Evolutionary conservation across 2,113 vertebrate species (phyloP), one percentile per base, ranked within the genome.

Genomic region (Varanus komodoensis): DNA sequence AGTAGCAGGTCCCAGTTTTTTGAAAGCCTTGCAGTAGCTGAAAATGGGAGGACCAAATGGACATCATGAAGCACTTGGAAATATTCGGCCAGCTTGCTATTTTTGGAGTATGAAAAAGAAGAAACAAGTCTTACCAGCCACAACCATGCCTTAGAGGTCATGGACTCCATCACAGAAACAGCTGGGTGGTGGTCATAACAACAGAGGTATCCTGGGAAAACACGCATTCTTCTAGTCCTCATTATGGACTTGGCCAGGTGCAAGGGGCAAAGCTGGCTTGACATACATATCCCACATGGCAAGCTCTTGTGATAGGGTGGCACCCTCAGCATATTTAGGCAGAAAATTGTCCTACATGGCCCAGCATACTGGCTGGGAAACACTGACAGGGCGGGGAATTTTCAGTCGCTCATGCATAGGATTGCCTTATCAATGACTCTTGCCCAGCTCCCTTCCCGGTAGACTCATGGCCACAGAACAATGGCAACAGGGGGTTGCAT

Each of bases 1-100:
- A 96, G 93, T 97, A 96, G 95, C 95, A 96, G 96, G 95, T 96
- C 97, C 87, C 96, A 96, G 95, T 6, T 94, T 96, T 95, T 96
- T 92, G 52, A 92, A 94, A 92, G 50, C 89, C 15, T 0, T 12
- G 82, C 84, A 93, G 81, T 44, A 48, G 88, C 84, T 94, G 12
- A 84, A 91, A 90, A 91, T 32, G 94, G 12, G 82, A 87, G 78
- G 88, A 50, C 0, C 0, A 89, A 6, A 34, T 48, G 82, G 77
- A 34, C 8, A 61, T 79, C 23, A 64, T 0, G 71, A n/a, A 94
- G 52, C 25, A 74, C 38, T 91, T 52, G 92, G 52, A 15, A 84
- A 86, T 8, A 8, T 81, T 83, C 91, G 84, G 88, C 73, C 87
- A 50, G 0, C 44, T 34, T 44, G 64, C 90, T 82, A 71, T 73